Evolutionary conservation across 2,888 invertebrate genomes (phyloP).

Genomic region (Pachliopta kotzebuea): DNA sequence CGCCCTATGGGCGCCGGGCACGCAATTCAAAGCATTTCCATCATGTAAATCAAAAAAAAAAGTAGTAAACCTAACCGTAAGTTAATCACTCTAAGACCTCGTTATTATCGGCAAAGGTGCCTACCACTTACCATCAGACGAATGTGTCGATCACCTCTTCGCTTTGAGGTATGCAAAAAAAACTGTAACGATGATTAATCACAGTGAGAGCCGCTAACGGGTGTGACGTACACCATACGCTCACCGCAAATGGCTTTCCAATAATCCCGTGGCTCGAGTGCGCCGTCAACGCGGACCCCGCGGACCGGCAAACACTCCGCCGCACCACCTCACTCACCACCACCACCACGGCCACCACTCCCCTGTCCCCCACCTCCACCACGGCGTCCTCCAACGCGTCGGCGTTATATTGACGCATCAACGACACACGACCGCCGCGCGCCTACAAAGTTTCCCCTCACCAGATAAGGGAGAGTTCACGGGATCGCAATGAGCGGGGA

Average conservation of each 20-base stretch:
- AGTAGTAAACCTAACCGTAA: too few relatives aligned
- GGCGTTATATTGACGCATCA: constrained; percentile 26
- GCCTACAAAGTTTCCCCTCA: not conserved
- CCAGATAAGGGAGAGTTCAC: constrained; percentile 12
- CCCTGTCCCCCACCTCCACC: not conserved
- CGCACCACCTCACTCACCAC: constrained; percentile 8
- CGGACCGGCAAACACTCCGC: constrained; percentile 25
- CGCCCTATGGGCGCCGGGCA: too few relatives aligned
- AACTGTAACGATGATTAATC: not conserved
- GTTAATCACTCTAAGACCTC: too few relatives aligned
- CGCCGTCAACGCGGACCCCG: constrained; percentile 41
- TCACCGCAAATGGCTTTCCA: constrained; percentile 59
- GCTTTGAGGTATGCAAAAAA: too few relatives aligned
- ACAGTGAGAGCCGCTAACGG: constrained; percentile 14
- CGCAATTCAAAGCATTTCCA: too few relatives aligned
- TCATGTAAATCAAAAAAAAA: too few relatives aligned
- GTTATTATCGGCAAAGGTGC: too few relatives aligned
- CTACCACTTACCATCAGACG: too few relatives aligned
- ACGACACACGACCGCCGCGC: constrained; percentile 19
- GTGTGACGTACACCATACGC: not conserved
- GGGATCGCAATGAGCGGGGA: not conserved
- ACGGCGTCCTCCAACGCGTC: constrained; percentile 3
- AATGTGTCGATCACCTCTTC: too few relatives aligned
- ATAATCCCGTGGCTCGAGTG: constrained; percentile 46
- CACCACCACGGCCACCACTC: too few relatives aligned